Conservation (phyloP, 1,140 invertebrate species). For the Drosophila pallidifrons region DNA sequence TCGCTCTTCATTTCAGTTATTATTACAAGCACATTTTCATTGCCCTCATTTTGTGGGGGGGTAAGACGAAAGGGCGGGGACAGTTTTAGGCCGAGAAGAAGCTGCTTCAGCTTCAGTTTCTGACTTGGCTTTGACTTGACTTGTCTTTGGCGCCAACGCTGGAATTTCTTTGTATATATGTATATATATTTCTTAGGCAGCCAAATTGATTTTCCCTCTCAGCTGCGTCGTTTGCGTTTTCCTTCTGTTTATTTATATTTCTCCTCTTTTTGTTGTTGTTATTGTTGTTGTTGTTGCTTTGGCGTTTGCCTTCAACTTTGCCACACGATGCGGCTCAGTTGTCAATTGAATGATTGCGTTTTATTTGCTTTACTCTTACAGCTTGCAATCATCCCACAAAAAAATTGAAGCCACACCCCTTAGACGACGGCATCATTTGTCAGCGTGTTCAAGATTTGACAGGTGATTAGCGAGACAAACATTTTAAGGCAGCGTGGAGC, state of each 20-base stretch:
- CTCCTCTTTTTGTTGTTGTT: too few species aligned
- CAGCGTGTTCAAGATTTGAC: conserved; percentile 71
- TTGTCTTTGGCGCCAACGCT: conserved; percentile 40
- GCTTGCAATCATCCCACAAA: conserved; percentile 21
- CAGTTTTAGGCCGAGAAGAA: conserved; percentile 9
- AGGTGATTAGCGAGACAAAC: conserved; percentile 73
- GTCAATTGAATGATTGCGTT: conserved; percentile 79
- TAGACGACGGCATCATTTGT: conserved; percentile 67
- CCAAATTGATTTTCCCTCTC: conserved; percentile 75
- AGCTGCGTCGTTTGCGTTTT: conserved; percentile 36
- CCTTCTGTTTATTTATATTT: conserved; percentile 1
- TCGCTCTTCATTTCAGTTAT: conserved; percentile 51
- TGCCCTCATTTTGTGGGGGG: conserved; percentile 42
- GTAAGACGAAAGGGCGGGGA: not conserved
- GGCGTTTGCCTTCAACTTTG: conserved; percentile 15
- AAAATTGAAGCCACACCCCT: conserved; percentile 1
- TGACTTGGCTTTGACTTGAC: not conserved
- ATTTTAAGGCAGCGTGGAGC: conserved; percentile 43
- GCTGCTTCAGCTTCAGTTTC: too few species aligned
- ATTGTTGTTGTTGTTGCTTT: not conserved
- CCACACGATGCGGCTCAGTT: conserved; percentile 51
- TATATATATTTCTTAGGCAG: conserved; percentile 38
- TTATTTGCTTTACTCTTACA: conserved; percentile 71
- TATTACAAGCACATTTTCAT: conserved; percentile 82
- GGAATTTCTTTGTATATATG: conserved; percentile 57